Evolutionary conservation across 2,888 invertebrate species (phyloP).

Genomic region (Hoplodrina blanda): DNA sequence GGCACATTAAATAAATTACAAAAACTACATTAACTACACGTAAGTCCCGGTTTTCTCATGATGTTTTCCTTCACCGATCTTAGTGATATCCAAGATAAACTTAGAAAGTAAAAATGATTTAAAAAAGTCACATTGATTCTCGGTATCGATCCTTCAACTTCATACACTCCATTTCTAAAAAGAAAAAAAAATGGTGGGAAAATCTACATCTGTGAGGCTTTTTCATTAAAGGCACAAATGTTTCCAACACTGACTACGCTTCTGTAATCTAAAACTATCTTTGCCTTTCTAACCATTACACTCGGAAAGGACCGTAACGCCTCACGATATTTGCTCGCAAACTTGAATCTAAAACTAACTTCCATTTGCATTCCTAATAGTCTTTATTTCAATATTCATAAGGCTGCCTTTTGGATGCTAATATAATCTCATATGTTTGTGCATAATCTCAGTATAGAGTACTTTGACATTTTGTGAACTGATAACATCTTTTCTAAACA

Average conservation of each 20-base stretch:
- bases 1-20: no score
- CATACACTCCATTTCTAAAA: no score
- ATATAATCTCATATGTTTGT: slow-evolving; percentile 21
- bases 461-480: slow-evolving; percentile 69
- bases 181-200: not conserved
- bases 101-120: no score
- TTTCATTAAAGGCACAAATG: not conserved
- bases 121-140: no score
- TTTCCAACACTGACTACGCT: not conserved
- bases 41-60: no score
- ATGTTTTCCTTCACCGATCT: no score
- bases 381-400: slow-evolving; percentile 46
- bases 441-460: slow-evolving; percentile 56
- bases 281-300: slow-evolving; percentile 65
- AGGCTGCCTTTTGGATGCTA: slow-evolving; percentile 39
- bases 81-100: no score
- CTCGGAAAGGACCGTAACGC: slow-evolving; percentile 66
- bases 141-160: no score
- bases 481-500: slow-evolving; percentile 65
- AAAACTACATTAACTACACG: no score
- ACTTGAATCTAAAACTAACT: slow-evolving; percentile 64
- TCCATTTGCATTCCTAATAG: slow-evolving; percentile 43
- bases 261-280: slow-evolving; percentile 38
- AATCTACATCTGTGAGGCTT: slow-evolving; percentile 1
- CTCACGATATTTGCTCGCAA: slow-evolving; percentile 69